These are phyloP conservation scores for Galerucella nymphaeae DNA, from an alignment of 2,888 invertebrate species.

Conservation along the genomic window DNA sequence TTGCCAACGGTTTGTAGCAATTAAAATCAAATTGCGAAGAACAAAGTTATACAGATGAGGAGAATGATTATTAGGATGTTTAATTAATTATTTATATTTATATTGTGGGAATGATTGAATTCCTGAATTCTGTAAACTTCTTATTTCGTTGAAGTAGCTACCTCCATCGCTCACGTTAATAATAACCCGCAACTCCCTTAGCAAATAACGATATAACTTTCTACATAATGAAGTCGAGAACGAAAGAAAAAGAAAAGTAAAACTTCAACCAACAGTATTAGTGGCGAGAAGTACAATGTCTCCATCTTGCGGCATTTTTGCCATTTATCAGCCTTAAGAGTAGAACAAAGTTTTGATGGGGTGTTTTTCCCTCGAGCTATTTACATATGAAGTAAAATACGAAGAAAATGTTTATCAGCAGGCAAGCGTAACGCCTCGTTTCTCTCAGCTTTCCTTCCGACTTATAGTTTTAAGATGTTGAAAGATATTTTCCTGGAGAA, in stretches of 20 bases:
- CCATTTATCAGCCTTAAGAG: constrained; percentile 32
- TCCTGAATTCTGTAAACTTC: background rate
- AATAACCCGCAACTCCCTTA: constrained; percentile 34
- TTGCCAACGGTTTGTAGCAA: too few species aligned
- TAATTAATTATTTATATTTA: too few species aligned
- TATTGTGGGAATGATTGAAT: background rate
- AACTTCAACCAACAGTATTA: constrained; percentile 19
- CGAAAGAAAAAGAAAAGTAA: constrained; percentile 12
- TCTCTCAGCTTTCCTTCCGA: constrained; percentile 1
- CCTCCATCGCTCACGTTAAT: constrained; percentile 16
- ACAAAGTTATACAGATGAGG: too few species aligned
- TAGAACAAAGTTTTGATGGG: constrained; percentile 37
- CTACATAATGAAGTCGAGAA: constrained; percentile 23
- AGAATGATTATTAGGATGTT: too few species aligned
- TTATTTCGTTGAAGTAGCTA: too few species aligned
- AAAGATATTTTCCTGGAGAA: constrained; percentile 27
- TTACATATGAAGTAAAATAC: constrained; percentile 35
- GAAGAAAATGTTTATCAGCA: constrained; percentile 32
- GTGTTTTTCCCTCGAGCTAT: constrained; percentile 29
- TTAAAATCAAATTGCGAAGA: too few species aligned
- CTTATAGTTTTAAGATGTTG: constrained; percentile 31
- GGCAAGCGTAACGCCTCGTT: constrained; percentile 13
- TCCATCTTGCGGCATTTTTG: constrained; percentile 34
- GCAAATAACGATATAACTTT: constrained; percentile 37
- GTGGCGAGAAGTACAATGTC: constrained; percentile 18